A percentile compares a stretch with the other conserved stretches of the same genome.
These are phyloP conservation scores for Conus canariensis DNA, from an alignment of 2,888 invertebrate genomes.

Conservation along the genomic window DNA sequence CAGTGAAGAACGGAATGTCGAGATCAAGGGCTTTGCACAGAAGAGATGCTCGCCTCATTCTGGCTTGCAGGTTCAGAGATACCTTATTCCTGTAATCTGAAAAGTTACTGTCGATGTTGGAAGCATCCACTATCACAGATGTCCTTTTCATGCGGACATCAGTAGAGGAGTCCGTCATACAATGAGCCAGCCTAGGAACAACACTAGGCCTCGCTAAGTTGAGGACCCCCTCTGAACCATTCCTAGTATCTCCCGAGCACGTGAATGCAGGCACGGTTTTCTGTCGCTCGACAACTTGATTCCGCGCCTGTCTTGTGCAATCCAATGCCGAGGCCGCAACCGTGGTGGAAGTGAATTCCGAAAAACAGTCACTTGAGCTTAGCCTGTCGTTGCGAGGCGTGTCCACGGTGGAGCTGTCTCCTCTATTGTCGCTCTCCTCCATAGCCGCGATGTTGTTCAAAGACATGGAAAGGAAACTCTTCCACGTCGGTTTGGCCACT, in stretches of 20 bases:
- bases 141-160: neutral
- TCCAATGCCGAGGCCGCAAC: no score
- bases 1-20: neutral
- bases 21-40: neutral
- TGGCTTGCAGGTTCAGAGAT: neutral
- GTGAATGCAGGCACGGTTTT: no score
- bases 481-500: conserved; percentile 14
- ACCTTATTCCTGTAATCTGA: neutral
- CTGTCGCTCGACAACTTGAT: no score
- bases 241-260: no score
- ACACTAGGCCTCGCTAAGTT: no score
- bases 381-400: neutral
- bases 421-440: neutral
- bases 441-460: neutral
- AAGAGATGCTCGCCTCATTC: neutral
- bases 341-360: neutral
- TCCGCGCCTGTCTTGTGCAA: no score
- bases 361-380: neutral
- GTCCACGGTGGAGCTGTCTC: neutral
- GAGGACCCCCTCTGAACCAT: no score
- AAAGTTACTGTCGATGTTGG: neutral
- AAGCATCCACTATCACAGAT: neutral
- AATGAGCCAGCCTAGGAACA: no score
- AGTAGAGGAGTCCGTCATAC: no score
- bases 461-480: conserved; percentile 10